phyloP scores from a whole-genome alignment of 2,797 vertebrate species.

The Champsocephalus gunnari region DNA sequence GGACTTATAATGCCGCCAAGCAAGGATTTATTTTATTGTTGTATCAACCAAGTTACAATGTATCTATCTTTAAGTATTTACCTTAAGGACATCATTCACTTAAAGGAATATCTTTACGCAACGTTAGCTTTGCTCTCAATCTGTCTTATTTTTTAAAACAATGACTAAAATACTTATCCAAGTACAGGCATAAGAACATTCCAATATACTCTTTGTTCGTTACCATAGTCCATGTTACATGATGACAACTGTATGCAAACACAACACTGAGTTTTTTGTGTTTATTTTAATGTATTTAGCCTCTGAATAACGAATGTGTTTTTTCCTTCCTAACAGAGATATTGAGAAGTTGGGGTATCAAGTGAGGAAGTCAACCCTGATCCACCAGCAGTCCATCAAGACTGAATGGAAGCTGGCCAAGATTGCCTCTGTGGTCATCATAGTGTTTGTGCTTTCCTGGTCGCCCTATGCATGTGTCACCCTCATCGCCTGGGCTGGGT shows the following conservation, averaged over 20 bases:
- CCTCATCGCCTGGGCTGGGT: constrained; percentile 93
- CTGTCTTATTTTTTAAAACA: background rate
- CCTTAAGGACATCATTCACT: background rate
- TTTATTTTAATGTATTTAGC: background rate
- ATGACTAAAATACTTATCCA: background rate
- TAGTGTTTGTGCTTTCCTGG: constrained; percentile 93
- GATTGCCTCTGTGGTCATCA: constrained; percentile 91
- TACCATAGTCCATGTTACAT: background rate
- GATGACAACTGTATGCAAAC: background rate
- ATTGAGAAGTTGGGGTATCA: constrained; percentile 87
- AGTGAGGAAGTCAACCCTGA: constrained; percentile 82
- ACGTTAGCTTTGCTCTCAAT: background rate
- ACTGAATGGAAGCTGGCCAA: constrained; percentile 94
- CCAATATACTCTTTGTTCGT: background rate
- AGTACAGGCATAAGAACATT: background rate
- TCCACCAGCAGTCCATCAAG: constrained; percentile 87
- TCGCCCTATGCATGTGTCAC: constrained; percentile 92
- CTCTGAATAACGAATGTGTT: background rate
- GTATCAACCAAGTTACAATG: background rate
- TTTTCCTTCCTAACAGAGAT: constrained; percentile 75
- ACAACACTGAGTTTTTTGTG: background rate
- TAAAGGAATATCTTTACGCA: background rate
- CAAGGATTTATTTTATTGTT: background rate
- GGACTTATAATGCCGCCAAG: too few relatives aligned
- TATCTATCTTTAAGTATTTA: background rate